A percentile compares a stretch with the other conserved stretches of the same genome.
phyloP scores from a whole-genome alignment of 1,140 invertebrate species.

The Centruroides vittatus region DNA sequence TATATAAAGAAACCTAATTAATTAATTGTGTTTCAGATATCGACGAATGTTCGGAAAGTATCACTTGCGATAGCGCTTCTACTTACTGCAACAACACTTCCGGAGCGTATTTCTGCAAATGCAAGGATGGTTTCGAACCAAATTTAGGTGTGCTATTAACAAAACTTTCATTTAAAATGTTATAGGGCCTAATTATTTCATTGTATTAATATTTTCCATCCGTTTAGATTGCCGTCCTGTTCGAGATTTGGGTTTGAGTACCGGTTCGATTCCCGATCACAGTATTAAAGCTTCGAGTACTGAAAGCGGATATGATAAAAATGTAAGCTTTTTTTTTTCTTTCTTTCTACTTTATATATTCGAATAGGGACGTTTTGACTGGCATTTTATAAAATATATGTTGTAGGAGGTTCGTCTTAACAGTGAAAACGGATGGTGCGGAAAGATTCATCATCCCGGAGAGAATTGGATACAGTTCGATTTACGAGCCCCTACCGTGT shows the following conservation, averaged over 20 bases:
- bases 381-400: background rate
- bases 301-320: conserved; percentile 64
- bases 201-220: background rate
- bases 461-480: conserved; percentile 75
- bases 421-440: conserved; percentile 66
- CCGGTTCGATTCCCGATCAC: conserved; percentile 75
- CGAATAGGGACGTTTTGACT: background rate
- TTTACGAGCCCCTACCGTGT: conserved; percentile 69
- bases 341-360: too few relatives aligned
- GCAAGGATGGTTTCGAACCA: conserved; percentile 64
- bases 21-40: conserved; percentile 46
- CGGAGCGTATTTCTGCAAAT: conserved; percentile 84
- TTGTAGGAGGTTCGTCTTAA: conserved; percentile 41
- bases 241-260: conserved; percentile 71
- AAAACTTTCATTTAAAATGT: background rate
- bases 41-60: conserved; percentile 69
- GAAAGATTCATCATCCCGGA: conserved; percentile 48
- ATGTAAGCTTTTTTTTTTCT: conserved; percentile 19
- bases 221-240: conserved; percentile 62
- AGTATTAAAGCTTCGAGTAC: conserved; percentile 69
- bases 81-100: conserved; percentile 82
- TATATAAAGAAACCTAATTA: background rate
- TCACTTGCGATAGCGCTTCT: conserved; percentile 71
- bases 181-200: background rate
- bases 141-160: too few relatives aligned